Conservation (phyloP, 2,797 vertebrate species). For the Anomalospiza imberbis region DNA sequence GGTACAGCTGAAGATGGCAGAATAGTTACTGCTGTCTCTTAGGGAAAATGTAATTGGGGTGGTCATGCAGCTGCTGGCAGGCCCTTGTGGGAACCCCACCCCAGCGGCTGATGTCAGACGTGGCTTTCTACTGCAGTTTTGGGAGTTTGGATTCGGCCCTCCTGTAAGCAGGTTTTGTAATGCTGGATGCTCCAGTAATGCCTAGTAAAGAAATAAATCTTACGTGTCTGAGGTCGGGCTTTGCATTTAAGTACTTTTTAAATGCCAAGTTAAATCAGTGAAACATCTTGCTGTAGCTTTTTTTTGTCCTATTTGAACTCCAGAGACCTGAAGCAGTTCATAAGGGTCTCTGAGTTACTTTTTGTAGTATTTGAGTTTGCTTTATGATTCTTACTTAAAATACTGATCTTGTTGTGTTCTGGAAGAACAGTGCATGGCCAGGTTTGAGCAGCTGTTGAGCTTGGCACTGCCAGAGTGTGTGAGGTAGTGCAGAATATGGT, state of each 20-base stretch:
- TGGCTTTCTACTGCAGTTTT: neutral
- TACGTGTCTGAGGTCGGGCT: neutral
- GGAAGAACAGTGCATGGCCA: fast-evolving
- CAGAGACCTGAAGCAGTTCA: neutral
- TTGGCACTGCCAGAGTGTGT: fast-evolving
- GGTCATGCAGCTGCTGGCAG: neutral
- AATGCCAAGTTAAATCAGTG: neutral
- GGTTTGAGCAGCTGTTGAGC: neutral
- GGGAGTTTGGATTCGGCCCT: neutral
- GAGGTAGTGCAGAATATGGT: neutral
- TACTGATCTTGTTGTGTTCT: neutral
- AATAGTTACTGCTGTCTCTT: constrained; percentile 3
- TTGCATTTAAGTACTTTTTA: neutral
- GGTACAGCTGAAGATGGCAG: neutral
- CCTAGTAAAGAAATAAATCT: neutral
- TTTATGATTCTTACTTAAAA: neutral
- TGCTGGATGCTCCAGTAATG: neutral
- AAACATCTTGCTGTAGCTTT: neutral
- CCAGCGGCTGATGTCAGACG: neutral
- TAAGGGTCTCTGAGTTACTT: neutral
- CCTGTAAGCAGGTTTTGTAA: fast-evolving
- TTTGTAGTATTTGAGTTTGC: neutral
- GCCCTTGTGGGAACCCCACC: neutral
- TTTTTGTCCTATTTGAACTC: neutral
- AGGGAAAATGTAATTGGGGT: neutral